phyloP scores from a whole-genome alignment of 2,797 vertebrate genomes.

The Sylvia borin region DNA sequence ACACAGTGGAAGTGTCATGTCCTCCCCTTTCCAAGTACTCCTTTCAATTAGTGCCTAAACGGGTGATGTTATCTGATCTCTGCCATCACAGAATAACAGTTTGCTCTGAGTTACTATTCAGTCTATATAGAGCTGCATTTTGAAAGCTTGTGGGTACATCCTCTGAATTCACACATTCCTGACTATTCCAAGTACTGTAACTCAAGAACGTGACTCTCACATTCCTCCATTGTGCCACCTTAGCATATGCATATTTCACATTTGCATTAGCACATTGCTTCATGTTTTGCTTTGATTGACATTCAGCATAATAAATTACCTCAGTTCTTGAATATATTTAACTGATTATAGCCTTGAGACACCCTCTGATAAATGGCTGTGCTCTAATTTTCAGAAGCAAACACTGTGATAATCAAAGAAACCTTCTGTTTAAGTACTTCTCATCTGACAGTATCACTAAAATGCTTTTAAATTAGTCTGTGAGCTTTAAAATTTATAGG shows the following conservation, averaged over 20 bases:
- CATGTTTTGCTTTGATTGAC: constrained; percentile 64
- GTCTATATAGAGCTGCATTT: neutral
- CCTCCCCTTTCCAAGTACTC: neutral
- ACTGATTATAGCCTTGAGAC: constrained; percentile 68
- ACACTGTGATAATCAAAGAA: constrained; percentile 67
- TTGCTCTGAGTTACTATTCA: neutral
- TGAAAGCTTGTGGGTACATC: neutral
- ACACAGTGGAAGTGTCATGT: accelerated
- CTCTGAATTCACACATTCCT: neutral
- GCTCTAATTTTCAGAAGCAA: constrained; percentile 70
- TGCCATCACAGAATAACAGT: neutral
- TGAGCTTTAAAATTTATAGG: constrained; percentile 51
- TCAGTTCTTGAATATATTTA: constrained; percentile 60
- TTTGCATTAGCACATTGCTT: constrained; percentile 27
- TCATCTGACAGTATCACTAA: constrained; percentile 45
- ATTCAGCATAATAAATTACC: constrained; percentile 37
- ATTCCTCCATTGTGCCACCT: neutral
- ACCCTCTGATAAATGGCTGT: constrained; percentile 45
- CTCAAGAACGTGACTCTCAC: neutral
- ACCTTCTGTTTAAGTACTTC: constrained; percentile 50
- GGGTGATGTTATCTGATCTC: neutral
- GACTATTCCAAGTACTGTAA: neutral
- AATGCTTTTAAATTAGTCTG: constrained; percentile 58
- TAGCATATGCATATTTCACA: constrained; percentile 30
- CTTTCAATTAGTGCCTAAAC: neutral